Base-by-base conservation (phyloP, 2,888 invertebrate species). In the Rosalia funebris region DNA sequence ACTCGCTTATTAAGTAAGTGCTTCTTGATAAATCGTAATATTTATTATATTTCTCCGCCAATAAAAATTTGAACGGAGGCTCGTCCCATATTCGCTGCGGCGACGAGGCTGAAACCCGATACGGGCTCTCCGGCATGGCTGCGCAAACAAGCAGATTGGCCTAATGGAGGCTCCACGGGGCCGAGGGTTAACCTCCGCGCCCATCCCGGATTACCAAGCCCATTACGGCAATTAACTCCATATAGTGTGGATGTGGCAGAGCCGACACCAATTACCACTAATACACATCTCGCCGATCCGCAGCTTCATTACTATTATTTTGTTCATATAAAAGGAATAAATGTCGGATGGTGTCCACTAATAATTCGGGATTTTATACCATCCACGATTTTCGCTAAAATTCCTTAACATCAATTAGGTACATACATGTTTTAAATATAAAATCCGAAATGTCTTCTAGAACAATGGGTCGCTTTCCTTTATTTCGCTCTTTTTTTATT, bases 131-230 rank as follows among this genome's bases (percentile, higher is more conserved):
- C 60, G 73, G 70, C 72, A 76, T 77, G 74, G 74, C 76, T 75
- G 74, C 73, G 75, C 75, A 79, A 79, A 79, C 79, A 80, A 70
- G 70, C 72, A 77, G 77, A 80, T 78, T 79, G 79, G 75, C 77
- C 76, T 77, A 77, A 78, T 77, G 78, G 79, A 77, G 76, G 74
- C 70, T 67, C 68, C 62, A 58, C 60, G 68, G 81, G 82, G 69
- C 65, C 60, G 68, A 81, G 83, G 83, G 83, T 81, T 77, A 74
- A 81, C 78, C 80, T 64, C 77, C 82, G 82, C 82, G 68, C 65
- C 62, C 57, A 54, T 57, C 65, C 65, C 65, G 73, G 76, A 75
- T 76, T 75, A 76, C 73, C 72, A 70, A 65, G 73, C 71, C 77
- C 74, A 77, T 77, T 77, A 77, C 71, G 75, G 75, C 76, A 77